A percentile compares a stretch with the other conserved stretches of the same genome.
phyloP scores from a whole-genome alignment of 1,140 invertebrate genomes.

The Papilio aristodemus region DNA sequence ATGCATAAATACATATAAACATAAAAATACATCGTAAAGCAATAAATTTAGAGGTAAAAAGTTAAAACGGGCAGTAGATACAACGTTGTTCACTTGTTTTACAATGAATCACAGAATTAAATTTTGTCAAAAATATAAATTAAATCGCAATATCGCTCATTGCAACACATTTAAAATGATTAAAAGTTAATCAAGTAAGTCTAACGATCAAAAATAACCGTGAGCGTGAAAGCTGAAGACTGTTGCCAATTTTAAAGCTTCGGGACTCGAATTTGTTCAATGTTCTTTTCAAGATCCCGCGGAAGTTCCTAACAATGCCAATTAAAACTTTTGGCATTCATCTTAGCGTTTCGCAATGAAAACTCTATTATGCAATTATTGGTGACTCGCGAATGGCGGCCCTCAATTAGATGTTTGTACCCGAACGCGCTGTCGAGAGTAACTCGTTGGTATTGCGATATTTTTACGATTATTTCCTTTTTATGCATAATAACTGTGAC shows the following conservation, averaged over 20 bases:
- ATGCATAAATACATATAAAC: too few species aligned
- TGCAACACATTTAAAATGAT: background rate
- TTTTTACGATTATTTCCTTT: too few species aligned
- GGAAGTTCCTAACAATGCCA: slow-evolving; percentile 36
- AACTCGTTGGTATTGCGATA: too few species aligned
- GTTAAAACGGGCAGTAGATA: too few species aligned
- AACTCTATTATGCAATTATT: slow-evolving; percentile 40
- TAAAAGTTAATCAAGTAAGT: slow-evolving; percentile 13
- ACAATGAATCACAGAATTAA: too few species aligned
- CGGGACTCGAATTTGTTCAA: slow-evolving; percentile 28
- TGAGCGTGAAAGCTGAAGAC: slow-evolving; percentile 36
- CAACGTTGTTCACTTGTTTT: too few species aligned
- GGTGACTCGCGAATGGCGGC: slow-evolving; percentile 25
- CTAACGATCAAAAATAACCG: slow-evolving; percentile 20
- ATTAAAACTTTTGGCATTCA: slow-evolving; percentile 39
- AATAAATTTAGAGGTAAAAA: too few species aligned
- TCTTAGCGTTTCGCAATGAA: slow-evolving; percentile 35
- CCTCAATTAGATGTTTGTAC: slow-evolving; percentile 8
- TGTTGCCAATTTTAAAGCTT: slow-evolving; percentile 35
- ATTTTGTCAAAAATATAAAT: background rate
- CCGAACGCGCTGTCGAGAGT: background rate
- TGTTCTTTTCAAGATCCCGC: slow-evolving; percentile 30
- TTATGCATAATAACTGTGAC: too few species aligned
- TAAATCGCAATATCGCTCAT: background rate
- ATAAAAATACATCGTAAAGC: too few species aligned